Conservation (phyloP, 2,888 invertebrate genomes). For the Heliconius hortense region DNA sequence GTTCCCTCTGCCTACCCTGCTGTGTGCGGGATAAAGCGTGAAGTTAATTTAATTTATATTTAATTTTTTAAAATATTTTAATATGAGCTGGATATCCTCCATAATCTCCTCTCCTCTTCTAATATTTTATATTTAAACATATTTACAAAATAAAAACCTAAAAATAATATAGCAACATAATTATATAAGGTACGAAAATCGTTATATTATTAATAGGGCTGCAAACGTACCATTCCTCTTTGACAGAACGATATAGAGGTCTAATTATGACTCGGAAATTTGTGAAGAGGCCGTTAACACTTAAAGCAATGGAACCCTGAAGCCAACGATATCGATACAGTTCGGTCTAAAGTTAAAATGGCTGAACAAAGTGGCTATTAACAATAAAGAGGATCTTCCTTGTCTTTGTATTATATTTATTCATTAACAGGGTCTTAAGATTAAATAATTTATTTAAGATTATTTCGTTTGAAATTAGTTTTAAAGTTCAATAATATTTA, state of each 20-base stretch:
- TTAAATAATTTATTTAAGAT: not conserved
- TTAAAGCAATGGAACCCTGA: conserved; percentile 20
- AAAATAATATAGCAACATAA: not conserved
- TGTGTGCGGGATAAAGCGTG: too few relatives aligned
- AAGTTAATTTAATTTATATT: too few relatives aligned
- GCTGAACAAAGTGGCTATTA: conserved; percentile 24
- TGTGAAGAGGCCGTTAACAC: conserved; percentile 16
- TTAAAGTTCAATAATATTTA: not conserved
- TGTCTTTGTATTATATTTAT: conserved; percentile 14
- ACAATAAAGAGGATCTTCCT: conserved; percentile 9
- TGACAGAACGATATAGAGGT: conserved; percentile 36
- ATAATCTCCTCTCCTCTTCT: too few relatives aligned
- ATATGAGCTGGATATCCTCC: too few relatives aligned
- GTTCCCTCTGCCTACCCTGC: too few relatives aligned
- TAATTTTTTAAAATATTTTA: too few relatives aligned
- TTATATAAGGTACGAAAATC: not conserved
- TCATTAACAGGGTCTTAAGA: not conserved
- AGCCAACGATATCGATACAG: conserved; percentile 25
- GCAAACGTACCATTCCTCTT: conserved; percentile 31
- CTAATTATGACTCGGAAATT: conserved; percentile 25
- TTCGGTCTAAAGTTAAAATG: conserved; percentile 15
- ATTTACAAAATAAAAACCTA: not conserved
- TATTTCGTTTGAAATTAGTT: not conserved
- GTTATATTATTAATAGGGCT: not conserved
- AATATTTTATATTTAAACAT: too few relatives aligned